phyloP scores from a whole-genome alignment of 2,113 vertebrate genomes.

The Asarcornis scutulata region DNA sequence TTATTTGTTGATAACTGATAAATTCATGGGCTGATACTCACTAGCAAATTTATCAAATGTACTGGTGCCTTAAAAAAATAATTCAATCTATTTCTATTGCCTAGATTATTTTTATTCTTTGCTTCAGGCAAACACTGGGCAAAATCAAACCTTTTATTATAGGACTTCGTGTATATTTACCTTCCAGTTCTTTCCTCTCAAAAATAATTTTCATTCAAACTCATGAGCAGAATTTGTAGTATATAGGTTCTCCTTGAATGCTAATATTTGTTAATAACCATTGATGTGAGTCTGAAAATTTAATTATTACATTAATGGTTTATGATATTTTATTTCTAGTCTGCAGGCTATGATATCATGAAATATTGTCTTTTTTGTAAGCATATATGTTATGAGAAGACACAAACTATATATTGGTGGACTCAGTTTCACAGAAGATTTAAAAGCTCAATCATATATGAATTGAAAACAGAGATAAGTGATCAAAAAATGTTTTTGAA shows the following conservation, averaged over 20 bases:
- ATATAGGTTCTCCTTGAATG: neutral
- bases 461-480: neutral
- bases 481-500: neutral
- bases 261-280: neutral
- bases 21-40: neutral
- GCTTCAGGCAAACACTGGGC: neutral
- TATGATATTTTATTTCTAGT: neutral
- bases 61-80: neutral
- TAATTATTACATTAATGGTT: neutral
- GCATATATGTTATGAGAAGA: neutral
- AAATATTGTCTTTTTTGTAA: neutral
- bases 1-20: neutral
- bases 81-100: neutral
- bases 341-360: neutral
- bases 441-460: neutral
- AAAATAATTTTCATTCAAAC: neutral
- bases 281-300: neutral
- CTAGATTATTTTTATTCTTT: neutral
- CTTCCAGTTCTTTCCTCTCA: rapidly evolving
- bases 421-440: neutral
- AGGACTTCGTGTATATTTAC: neutral
- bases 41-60: neutral
- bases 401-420: neutral
- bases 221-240: neutral
- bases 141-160: neutral